A percentile compares a stretch with the other conserved stretches of the same genome.
Conservation (phyloP, 2,888 invertebrate genomes). For the Chloroclystis v-ata region DNA sequence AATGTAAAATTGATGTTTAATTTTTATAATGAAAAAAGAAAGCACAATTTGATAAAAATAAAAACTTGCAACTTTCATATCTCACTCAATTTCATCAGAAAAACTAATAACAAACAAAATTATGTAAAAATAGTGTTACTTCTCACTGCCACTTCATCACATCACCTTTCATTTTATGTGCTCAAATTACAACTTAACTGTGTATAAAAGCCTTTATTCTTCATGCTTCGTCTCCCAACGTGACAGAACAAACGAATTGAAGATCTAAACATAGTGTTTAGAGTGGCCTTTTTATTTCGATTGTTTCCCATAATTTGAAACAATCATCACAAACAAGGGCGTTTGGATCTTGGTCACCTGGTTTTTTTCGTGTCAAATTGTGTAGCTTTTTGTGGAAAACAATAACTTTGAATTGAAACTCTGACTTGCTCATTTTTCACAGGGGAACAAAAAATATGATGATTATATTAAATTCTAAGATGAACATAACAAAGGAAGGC, state of each 20-base stretch:
- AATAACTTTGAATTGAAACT: slow-evolving; percentile 12
- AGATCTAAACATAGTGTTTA: slow-evolving; percentile 43
- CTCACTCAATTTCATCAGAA: background rate
- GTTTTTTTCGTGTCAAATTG: slow-evolving; percentile 22
- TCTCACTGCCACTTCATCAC: slow-evolving; percentile 3
- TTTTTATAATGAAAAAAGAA: too few species aligned
- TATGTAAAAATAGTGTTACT: background rate
- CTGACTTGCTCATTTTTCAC: slow-evolving; percentile 9
- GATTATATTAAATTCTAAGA: too few species aligned
- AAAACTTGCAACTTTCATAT: background rate
- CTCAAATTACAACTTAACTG: slow-evolving; percentile 13
- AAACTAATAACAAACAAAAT: background rate
- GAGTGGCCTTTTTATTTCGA: slow-evolving; percentile 43
- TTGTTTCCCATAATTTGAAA: slow-evolving; percentile 43
- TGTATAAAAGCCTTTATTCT: slow-evolving; percentile 10
- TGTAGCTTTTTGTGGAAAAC: slow-evolving; percentile 16
- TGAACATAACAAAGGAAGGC: too few species aligned
- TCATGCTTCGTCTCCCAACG: slow-evolving; percentile 23
- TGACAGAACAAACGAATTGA: slow-evolving; percentile 49
- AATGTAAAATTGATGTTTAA: too few species aligned
- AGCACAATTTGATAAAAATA: too few species aligned
- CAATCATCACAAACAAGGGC: slow-evolving; percentile 28
- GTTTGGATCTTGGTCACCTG: slow-evolving; percentile 29
- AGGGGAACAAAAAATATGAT: background rate
- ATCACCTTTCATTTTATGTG: slow-evolving; percentile 13